Base-by-base conservation (phyloP, 2,113 vertebrate genomes). In the Coreoperca whiteheadi region DNA sequence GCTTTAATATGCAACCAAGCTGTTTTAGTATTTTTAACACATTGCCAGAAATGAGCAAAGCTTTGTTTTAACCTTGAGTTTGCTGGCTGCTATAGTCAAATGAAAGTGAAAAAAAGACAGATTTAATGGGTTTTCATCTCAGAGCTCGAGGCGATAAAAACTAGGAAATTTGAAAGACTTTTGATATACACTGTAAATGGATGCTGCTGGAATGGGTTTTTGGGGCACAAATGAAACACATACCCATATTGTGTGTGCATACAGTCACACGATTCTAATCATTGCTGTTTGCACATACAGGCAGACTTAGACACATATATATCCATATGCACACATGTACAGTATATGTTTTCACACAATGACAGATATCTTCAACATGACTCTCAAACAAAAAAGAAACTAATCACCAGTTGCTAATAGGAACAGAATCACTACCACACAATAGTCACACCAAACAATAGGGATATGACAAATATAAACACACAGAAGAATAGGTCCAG, bases 381-480 rank as follows among this genome's bases (percentile, higher is more conserved):
- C 56, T 67, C 41, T 51, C 43, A 74, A 18, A 73, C 64, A 85
- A 70, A 71, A 53, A 67, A 39, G 61, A 64, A 75, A 72, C 68
- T 46, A 88, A 88, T 88, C 79, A 91, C 59, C 28, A 43, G 28
- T 64, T 53, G 70, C 41, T 81, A 74, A 92, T 87, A 86, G 87
- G 77, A 87, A 82, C n/a, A 54, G 50, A 54, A 87, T 87, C 88
- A 57, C 61, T 8, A 0, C 25, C 1, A 11, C 74, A 92, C 91
- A 93, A 93, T 91, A 75, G 88, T 57, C n/a, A 12, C 63, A 3
- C 18, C n/a, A 23, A 83, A 94, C 91, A 90, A 93, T 86, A 32
- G 82, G 88, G 92, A 86, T 70, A 46, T 87, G 91, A 93, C 89
- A 85, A 90, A 90, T 63, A 81, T 90, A 94, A 92, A 93, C 89